These are phyloP conservation scores for Gopherus flavomarginatus DNA, from an alignment of 2,113 vertebrate genomes.

Conservation along the genomic window DNA sequence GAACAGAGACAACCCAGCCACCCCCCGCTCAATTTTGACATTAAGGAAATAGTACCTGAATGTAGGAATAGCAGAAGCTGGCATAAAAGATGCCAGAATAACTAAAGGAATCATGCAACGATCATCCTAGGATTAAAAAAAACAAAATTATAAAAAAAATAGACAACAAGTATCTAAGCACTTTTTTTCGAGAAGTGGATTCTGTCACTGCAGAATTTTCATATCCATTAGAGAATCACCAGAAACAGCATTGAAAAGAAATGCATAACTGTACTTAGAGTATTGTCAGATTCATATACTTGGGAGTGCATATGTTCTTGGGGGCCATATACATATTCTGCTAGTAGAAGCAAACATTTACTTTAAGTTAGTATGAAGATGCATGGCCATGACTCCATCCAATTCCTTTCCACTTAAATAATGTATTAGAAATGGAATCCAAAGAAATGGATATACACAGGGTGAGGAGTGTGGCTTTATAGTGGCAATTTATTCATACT, in stretches of 20 bases:
- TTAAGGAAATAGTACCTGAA: conserved; percentile 86
- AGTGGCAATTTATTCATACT: neutral
- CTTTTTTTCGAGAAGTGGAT: neutral
- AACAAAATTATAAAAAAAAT: neutral
- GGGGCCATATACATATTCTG: neutral
- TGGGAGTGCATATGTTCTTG: neutral
- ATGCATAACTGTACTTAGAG: neutral
- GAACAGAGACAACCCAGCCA: neutral
- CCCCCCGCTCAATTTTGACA: neutral
- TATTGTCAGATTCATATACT: neutral
- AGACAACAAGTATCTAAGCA: neutral
- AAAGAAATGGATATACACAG: neutral
- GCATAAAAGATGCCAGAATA: conserved; percentile 91
- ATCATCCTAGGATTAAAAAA: conserved; percentile 82
- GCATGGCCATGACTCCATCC: neutral
- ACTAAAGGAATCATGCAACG: conserved; percentile 85
- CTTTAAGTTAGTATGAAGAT: neutral
- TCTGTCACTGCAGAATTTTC: neutral
- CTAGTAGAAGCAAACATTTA: neutral
- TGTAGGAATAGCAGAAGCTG: conserved; percentile 83
- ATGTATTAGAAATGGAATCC: neutral
- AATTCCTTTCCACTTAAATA: neutral
- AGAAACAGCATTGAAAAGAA: neutral
- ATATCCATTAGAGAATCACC: neutral
- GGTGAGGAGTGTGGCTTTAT: neutral